Evolutionary conservation across 30 jellyfish, hydroid and myxozoan species (phyloP), one percentile per base, ranked within the genome.

Genomic region (Aurelia aurita): DNA sequence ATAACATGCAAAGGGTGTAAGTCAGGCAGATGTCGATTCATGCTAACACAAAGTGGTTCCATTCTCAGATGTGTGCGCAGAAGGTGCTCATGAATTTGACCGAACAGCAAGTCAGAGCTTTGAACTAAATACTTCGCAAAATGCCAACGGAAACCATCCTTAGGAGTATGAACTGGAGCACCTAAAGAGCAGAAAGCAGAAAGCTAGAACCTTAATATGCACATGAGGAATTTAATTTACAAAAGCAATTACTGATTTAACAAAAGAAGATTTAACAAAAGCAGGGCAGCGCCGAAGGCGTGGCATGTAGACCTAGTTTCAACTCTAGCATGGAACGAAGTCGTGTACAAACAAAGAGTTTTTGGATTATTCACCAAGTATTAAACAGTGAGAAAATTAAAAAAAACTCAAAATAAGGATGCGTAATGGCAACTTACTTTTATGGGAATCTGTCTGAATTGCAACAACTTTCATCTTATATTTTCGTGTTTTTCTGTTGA

Each of bases 121-220:
- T 69, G 95, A 16, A 73, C 89, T 18, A 19, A 58, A n/a, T 79
- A 90, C 58, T 91, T 91, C 1, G 97, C 97, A 10, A 72, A 34
- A 45, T 66, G 46, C 98, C 98, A 91, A 11, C 75, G 35, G n/a
- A 61, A 72, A 14, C 92, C 89, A 77, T 79, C 86, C 29, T 79
- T 51, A 16, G 98, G 97, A 5, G 96, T 90, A 51, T 72, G 64
- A 18, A 90, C 97, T 18, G 19, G 34, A 14, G 97, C 69, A 45
- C 55, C 97, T 90, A 31, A 20, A 35, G 2, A 6, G 16, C 57
- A 23, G n/a, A n/a, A n/a, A n/a, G n/a, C n/a, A n/a, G n/a, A 39
- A 39, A 0, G 15, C 14, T 39, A 39, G 12, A 0, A 39, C 51
- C 51, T 39, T 39, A 5, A 39, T 39, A 39, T 7, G 11, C 9